Evolutionary conservation across 1,140 invertebrate species (phyloP).

Genomic region (Holcopasites calliopsidis): DNA sequence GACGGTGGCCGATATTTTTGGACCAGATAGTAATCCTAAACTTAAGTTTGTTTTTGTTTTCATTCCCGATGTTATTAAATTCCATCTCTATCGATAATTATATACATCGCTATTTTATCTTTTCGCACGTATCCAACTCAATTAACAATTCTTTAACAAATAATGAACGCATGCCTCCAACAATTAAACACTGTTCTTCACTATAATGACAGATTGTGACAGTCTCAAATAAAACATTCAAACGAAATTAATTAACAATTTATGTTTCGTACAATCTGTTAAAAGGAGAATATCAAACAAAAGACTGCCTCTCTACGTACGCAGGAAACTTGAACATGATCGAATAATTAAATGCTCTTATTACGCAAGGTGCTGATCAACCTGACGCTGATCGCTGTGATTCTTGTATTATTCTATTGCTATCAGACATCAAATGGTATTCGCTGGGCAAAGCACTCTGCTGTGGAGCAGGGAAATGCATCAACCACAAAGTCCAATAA

Average conservation of each 20-base stretch:
- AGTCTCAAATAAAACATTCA: neutral
- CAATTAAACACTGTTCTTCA: neutral
- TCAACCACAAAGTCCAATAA: constrained; percentile 39
- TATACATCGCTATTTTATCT: too few species aligned
- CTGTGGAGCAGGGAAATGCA: constrained; percentile 38
- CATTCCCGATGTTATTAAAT: neutral
- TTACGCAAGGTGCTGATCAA: constrained; percentile 72
- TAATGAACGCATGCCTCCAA: too few species aligned
- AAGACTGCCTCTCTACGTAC: neutral
- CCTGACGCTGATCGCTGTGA: constrained; percentile 60
- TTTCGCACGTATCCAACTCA: neutral
- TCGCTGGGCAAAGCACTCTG: constrained; percentile 53
- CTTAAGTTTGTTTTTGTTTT: constrained; percentile 15
- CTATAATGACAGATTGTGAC: neutral
- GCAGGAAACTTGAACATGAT: constrained; percentile 18
- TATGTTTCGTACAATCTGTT: neutral
- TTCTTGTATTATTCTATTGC: constrained; percentile 69
- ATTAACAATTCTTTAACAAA: neutral
- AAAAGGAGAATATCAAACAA: neutral
- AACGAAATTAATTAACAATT: neutral
- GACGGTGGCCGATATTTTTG: neutral
- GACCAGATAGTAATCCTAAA: neutral
- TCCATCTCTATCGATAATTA: too few species aligned
- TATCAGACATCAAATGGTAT: constrained; percentile 67
- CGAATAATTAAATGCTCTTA: constrained; percentile 73